A percentile compares a stretch with the other conserved stretches of the same genome.
These are phyloP conservation scores for Passer montanus DNA, from an alignment of 2,113 vertebrate genomes.

Conservation along the genomic window DNA sequence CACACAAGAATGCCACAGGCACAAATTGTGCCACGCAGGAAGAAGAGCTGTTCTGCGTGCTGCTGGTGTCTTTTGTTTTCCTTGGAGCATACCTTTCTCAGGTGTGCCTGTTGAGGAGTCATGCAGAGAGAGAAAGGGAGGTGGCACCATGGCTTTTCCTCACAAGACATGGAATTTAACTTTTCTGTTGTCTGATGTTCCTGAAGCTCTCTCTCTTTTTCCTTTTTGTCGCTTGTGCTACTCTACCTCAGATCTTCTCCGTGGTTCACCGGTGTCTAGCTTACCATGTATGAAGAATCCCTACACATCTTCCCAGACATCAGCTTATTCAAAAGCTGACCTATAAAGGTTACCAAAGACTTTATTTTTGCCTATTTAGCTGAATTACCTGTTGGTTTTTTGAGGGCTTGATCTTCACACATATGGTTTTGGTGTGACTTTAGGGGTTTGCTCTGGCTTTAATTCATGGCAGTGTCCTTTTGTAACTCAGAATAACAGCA, in stretches of 20 bases:
- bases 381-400: background rate
- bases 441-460: background rate
- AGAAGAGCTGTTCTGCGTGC: background rate
- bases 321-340: background rate
- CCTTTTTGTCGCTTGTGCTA: fast-evolving
- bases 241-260: background rate
- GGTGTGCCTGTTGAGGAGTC: background rate
- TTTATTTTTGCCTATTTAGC: background rate
- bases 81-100: background rate
- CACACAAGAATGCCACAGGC: background rate
- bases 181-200: background rate
- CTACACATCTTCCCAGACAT: background rate
- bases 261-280: fast-evolving
- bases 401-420: background rate
- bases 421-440: background rate
- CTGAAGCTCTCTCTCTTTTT: background rate
- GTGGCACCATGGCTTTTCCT: background rate
- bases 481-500: background rate
- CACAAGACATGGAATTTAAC: background rate
- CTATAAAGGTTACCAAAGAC: background rate
- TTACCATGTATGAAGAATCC: background rate
- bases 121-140: background rate
- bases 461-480: background rate
- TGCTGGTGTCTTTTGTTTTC: background rate
- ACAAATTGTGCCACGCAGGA: background rate